phyloP scores from a whole-genome alignment of 92 coral and sea anemone genomes.

The Actinernus sp. region DNA sequence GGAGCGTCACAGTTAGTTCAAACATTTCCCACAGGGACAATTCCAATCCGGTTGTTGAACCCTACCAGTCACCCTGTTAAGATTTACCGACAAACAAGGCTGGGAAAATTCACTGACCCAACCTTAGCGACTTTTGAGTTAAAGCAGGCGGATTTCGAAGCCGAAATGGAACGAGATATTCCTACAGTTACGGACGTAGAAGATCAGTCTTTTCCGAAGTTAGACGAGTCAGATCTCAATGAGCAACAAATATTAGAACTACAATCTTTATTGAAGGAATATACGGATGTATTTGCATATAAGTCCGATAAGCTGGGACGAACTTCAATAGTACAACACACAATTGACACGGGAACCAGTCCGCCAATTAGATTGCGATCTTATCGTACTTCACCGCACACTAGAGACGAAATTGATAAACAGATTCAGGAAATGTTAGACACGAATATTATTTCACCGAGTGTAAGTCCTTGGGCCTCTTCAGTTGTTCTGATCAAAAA shows the following conservation, averaged over 20 bases:
- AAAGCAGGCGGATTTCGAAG: not conserved
- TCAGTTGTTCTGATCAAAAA: conserved; percentile 42
- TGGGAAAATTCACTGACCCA: conserved; percentile 15
- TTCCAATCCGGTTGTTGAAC: conserved; percentile 22
- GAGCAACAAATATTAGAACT: not conserved
- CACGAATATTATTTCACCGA: conserved; percentile 26
- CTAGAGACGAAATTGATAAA: conserved; percentile 17
- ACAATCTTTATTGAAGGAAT: conserved; percentile 1
- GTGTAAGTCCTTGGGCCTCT: conserved; percentile 41
- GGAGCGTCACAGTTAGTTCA: too few species aligned
- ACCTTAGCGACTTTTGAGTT: conserved; percentile 18
- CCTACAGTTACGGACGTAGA: conserved; percentile 2
- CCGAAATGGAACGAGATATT: conserved; percentile 14
- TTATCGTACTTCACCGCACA: conserved; percentile 26
- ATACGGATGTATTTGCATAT: conserved; percentile 50
- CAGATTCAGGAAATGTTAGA: conserved; percentile 45
- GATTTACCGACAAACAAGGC: not conserved
- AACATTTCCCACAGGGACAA: too few species aligned
- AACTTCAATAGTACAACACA: conserved; percentile 40
- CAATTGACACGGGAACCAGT: conserved; percentile 34
- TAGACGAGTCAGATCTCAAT: not conserved
- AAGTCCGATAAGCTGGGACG: conserved; percentile 17
- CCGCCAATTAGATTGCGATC: conserved; percentile 38
- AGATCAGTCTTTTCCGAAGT: too few species aligned
- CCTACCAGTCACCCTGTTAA: conserved; percentile 3